Conservation (phyloP, 2,113 vertebrate genomes). For the Syngnathoides biaculeatus region DNA sequence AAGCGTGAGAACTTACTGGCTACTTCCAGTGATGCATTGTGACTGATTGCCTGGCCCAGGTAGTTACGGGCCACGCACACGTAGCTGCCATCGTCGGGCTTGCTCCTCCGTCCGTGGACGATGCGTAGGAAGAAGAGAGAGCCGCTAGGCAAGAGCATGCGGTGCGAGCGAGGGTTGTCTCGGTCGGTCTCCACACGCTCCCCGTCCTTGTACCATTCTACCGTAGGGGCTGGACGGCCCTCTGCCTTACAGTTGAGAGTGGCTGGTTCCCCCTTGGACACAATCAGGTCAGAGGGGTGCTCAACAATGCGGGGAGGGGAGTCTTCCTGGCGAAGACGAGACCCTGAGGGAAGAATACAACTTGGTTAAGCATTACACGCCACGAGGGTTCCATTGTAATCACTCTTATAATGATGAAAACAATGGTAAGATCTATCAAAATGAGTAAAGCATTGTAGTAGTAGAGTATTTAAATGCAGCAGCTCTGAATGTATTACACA, state of each 20-base stretch:
- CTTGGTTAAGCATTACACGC: not conserved
- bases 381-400: not conserved
- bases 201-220: constrained; percentile 74
- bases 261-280: constrained; percentile 72
- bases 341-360: constrained; percentile 46
- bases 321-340: constrained; percentile 75
- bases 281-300: constrained; percentile 73
- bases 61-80: constrained; percentile 95
- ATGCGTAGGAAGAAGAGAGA: constrained; percentile 93
- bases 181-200: constrained; percentile 70
- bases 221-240: constrained; percentile 65
- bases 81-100: constrained; percentile 89
- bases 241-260: constrained; percentile 74
- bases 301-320: constrained; percentile 72
- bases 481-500: constrained; percentile 42
- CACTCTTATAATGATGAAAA: constrained; percentile 9
- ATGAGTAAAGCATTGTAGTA: too few species aligned
- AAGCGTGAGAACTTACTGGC: constrained; percentile 81
- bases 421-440: constrained; percentile 1
- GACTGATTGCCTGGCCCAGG: constrained; percentile 91
- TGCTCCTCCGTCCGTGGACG: constrained; percentile 86
- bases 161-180: constrained; percentile 72
- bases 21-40: constrained; percentile 95
- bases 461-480: too few species aligned
- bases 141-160: constrained; percentile 77